These are phyloP conservation scores for Lepidocolaptes lacrymiger DNA, from an alignment of 2,797 vertebrate genomes.

Conservation along the genomic window DNA sequence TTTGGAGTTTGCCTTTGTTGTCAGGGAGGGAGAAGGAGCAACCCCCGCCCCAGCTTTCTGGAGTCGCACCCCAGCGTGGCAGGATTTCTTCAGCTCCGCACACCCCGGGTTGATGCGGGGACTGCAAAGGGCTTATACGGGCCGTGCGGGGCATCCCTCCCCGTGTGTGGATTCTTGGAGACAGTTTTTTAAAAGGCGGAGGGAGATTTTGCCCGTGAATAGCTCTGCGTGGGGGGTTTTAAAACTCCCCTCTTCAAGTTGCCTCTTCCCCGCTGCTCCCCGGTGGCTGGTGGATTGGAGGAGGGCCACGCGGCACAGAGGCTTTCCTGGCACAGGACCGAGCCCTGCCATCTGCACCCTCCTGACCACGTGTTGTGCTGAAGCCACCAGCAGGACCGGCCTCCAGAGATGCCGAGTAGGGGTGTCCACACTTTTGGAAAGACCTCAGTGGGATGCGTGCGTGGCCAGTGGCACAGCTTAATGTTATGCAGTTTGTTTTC, in stretches of 20 bases:
- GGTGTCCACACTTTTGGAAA: neutral
- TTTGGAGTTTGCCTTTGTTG: neutral
- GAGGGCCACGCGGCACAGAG: slow-evolving; percentile 30
- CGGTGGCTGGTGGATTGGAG: slow-evolving; percentile 32
- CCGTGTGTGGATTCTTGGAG: neutral
- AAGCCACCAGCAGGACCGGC: slow-evolving; percentile 45
- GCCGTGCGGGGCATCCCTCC: neutral
- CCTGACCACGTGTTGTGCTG: slow-evolving; percentile 65
- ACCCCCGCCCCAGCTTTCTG: neutral
- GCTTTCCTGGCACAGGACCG: slow-evolving; percentile 52
- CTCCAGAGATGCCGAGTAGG: slow-evolving; percentile 17
- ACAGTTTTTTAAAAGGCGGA: neutral
- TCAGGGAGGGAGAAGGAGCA: neutral
- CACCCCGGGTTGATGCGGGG: neutral
- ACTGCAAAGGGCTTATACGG: neutral
- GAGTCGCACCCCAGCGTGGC: neutral
- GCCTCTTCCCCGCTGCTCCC: neutral
- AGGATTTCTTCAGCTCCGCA: neutral
- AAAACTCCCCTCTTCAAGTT: slow-evolving; percentile 9
- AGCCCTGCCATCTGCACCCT: slow-evolving; percentile 53
- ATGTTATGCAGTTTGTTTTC: neutral
- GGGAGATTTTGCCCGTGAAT: neutral
- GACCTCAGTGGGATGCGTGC: neutral
- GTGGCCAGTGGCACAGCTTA: neutral
- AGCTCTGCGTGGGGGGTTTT: neutral